A percentile compares a stretch with the other conserved stretches of the same genome.
phyloP scores from a whole-genome alignment of 2,888 invertebrate species.

The Odontocolon sp. region DNA sequence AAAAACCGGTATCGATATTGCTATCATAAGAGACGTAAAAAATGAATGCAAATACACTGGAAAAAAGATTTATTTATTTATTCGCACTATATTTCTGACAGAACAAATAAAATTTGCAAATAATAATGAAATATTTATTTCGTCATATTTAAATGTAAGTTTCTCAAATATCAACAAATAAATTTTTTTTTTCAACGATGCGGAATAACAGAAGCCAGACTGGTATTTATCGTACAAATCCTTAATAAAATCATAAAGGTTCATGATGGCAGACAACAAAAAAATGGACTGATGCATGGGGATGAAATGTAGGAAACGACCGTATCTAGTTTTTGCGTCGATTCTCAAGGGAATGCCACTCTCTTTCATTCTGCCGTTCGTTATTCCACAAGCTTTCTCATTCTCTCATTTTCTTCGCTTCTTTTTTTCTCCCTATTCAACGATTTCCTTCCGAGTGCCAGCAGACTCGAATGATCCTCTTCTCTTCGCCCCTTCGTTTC shows the following conservation, averaged over 20 bases:
- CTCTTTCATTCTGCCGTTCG: conserved; percentile 44
- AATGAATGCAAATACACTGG: neutral
- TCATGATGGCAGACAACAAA: conserved; percentile 5
- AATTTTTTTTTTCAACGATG: too few species aligned
- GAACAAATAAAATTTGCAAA: too few species aligned
- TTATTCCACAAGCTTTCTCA: conserved; percentile 21
- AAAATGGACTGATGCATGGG: neutral
- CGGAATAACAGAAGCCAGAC: too few species aligned
- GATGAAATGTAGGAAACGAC: conserved; percentile 9
- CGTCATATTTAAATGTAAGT: too few species aligned
- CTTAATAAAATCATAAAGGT: conserved; percentile 43
- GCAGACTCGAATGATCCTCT: conserved; percentile 2
- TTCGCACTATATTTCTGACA: too few species aligned
- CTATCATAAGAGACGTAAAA: neutral
- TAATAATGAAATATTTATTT: too few species aligned
- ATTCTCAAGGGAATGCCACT: conserved; percentile 48
- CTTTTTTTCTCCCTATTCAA: neutral
- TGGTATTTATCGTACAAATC: conserved; percentile 31
- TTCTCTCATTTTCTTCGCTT: conserved; percentile 14
- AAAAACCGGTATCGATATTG: neutral
- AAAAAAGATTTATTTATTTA: too few species aligned
- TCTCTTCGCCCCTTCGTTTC: conserved; percentile 3
- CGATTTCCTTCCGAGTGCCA: conserved; percentile 1
- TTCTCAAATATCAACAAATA: too few species aligned
- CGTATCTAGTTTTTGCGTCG: conserved; percentile 30